A percentile compares a stretch with the other conserved stretches of the same genome.
Evolutionary conservation across 2,888 invertebrate species (phyloP).

Genomic region (Linnaemya tessellans): DNA sequence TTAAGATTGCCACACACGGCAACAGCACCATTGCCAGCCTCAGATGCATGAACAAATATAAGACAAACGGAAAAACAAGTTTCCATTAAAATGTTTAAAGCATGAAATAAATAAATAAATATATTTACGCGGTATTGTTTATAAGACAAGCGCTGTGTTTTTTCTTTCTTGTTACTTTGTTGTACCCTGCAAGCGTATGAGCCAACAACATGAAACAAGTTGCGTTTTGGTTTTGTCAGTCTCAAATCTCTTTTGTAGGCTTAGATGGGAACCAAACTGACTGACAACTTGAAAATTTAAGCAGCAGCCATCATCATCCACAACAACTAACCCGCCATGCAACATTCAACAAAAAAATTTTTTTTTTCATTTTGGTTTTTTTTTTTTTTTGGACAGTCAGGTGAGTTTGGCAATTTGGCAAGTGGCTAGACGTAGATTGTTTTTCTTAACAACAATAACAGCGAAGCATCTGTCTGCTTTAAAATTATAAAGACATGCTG

Average conservation of each 20-base stretch:
- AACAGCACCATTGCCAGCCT: neutral
- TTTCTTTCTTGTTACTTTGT: slow-evolving; percentile 6
- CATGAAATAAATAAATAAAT: slow-evolving; percentile 56
- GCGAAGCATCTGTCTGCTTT: neutral
- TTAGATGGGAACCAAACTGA: slow-evolving; percentile 54
- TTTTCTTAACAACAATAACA: slow-evolving; percentile 32
- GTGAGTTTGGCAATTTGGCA: slow-evolving; percentile 70
- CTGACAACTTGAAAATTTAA: slow-evolving; percentile 40
- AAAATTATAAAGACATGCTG: slow-evolving; percentile 34
- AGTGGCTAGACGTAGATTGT: slow-evolving; percentile 57
- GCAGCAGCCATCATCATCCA: slow-evolving; percentile 43
- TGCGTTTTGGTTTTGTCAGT: slow-evolving; percentile 60
- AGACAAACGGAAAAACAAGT: slow-evolving; percentile 61
- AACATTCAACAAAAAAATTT: slow-evolving; percentile 45
- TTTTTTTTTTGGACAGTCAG: slow-evolving; percentile 44
- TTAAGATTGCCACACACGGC: slow-evolving; percentile 53
- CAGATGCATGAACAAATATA: slow-evolving; percentile 27
- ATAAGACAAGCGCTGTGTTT: slow-evolving; percentile 37
- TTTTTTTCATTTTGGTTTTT: neutral
- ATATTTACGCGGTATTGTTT: slow-evolving; percentile 37
- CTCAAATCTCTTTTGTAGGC: slow-evolving; percentile 47
- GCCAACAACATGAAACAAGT: slow-evolving; percentile 50
- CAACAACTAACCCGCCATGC: slow-evolving; percentile 36
- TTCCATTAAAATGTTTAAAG: slow-evolving; percentile 61
- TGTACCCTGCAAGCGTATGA: slow-evolving; percentile 16